These are phyloP conservation scores for Mesodorylaimus sp. DNA, from an alignment of 2,888 invertebrate species.

Conservation along the genomic window DNA sequence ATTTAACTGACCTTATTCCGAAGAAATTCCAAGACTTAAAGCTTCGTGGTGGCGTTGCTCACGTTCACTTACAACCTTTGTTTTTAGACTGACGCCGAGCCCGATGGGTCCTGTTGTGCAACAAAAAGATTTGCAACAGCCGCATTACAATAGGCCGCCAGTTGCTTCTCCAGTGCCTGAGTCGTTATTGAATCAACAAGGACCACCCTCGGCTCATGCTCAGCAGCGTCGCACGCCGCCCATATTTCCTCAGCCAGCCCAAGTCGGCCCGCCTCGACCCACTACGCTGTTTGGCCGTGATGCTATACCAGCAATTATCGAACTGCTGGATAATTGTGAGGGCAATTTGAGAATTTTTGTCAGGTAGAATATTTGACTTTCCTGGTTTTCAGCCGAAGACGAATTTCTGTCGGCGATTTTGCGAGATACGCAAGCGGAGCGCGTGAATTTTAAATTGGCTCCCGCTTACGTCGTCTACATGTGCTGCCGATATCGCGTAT, in stretches of 20 bases:
- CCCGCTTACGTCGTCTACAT: constrained; percentile 92
- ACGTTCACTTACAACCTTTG: too few species aligned
- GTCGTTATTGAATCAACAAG: too few species aligned
- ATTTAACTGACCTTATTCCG: too few species aligned
- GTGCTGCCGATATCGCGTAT: constrained; percentile 75
- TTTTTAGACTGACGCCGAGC: too few species aligned
- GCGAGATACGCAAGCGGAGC: constrained; percentile 7
- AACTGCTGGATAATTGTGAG: constrained; percentile 65
- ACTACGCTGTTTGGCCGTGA: constrained; percentile 7
- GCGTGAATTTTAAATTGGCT: constrained; percentile 66
- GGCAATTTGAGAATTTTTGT: neutral
- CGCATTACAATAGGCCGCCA: too few species aligned
- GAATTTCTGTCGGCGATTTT: constrained; percentile 51
- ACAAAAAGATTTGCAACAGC: too few species aligned
- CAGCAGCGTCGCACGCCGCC: neutral
- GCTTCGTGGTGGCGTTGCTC: too few species aligned
- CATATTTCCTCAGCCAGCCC: neutral
- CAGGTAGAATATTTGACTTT: constrained; percentile 7
- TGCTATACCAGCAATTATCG: constrained; percentile 77
- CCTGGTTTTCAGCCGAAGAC: constrained; percentile 48
- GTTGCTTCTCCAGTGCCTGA: too few species aligned
- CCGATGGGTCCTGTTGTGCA: too few species aligned
- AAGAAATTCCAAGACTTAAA: too few species aligned
- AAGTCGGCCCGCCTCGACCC: neutral
- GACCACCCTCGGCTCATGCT: too few species aligned